phyloP scores from a whole-genome alignment of 2,113 vertebrate species.

The Hippolais icterina region DNA sequence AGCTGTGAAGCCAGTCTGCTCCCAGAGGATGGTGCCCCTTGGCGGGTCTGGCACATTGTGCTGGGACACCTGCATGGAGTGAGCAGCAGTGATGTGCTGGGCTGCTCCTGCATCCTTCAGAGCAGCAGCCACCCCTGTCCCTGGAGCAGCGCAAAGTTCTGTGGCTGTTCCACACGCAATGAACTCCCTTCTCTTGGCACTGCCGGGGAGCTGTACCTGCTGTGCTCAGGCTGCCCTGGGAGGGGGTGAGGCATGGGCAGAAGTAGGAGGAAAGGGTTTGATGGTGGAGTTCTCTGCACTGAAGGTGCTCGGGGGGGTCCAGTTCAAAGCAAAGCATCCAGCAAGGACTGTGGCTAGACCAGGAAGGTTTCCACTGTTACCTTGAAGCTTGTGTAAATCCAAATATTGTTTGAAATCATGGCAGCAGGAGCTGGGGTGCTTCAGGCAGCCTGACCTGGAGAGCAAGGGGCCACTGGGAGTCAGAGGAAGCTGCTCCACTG shows the following conservation, averaged over 20 bases:
- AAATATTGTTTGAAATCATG: rapidly evolving
- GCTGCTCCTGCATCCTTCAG: not conserved
- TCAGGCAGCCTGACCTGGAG: not conserved
- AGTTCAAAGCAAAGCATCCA: not conserved
- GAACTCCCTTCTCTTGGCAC: not conserved
- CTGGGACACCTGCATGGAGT: no score
- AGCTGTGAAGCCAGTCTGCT: not conserved
- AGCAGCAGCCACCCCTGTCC: not conserved
- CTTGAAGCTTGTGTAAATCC: not conserved
- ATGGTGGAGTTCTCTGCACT: not conserved
- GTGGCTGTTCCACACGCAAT: rapidly evolving
- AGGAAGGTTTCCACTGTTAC: not conserved
- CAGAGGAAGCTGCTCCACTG: not conserved
- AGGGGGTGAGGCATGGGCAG: not conserved
- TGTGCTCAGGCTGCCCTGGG: not conserved
- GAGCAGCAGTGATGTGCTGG: not conserved
- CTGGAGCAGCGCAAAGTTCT: not conserved
- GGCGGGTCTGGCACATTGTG: rapidly evolving
- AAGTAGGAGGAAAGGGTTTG: not conserved
- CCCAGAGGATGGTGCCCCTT: not conserved
- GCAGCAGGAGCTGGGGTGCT: not conserved
- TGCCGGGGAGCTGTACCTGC: rapidly evolving
- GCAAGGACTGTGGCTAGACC: not conserved
- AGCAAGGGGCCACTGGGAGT: not conserved
- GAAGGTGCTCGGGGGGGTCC: not conserved